Conservation (phyloP, 2,797 vertebrate genomes). For the Myotis myotis region DNA sequence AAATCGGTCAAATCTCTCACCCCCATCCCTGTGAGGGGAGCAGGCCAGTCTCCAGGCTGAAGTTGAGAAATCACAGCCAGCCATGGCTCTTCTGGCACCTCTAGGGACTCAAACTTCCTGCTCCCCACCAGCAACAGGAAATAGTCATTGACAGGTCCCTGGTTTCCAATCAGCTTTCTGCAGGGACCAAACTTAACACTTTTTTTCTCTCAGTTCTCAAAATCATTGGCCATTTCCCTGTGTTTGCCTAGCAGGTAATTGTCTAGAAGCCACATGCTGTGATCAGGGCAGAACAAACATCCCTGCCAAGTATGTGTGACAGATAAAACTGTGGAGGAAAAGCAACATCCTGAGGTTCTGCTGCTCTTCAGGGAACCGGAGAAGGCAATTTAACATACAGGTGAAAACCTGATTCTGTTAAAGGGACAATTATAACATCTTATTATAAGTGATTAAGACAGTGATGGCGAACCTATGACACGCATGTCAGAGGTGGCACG, state of each 20-base stretch:
- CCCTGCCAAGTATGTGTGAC: not conserved
- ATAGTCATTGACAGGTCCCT: not conserved
- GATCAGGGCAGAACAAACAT: not conserved
- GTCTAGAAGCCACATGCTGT: not conserved
- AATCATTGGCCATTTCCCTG: not conserved
- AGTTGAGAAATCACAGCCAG: not conserved
- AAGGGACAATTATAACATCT: not conserved
- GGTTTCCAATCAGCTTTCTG: constrained; percentile 16
- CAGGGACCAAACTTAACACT: not conserved
- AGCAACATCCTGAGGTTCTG: not conserved
- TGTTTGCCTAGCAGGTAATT: constrained; percentile 26
- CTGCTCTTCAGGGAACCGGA: not conserved
- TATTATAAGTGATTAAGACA: not conserved
- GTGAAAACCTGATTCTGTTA: not conserved
- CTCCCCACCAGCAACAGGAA: constrained; percentile 19
- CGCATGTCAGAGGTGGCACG: too few species aligned
- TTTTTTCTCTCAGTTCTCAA: not conserved
- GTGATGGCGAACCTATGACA: too few species aligned
- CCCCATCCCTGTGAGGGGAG: not conserved
- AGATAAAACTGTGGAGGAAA: not conserved
- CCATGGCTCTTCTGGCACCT: not conserved
- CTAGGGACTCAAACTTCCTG: not conserved
- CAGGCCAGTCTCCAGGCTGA: not conserved
- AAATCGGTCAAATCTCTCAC: not conserved
- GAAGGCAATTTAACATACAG: not conserved